These are phyloP conservation scores for Sebastes cheni DNA, from an alignment of 2,797 vertebrate genomes.

Conservation along the genomic window DNA sequence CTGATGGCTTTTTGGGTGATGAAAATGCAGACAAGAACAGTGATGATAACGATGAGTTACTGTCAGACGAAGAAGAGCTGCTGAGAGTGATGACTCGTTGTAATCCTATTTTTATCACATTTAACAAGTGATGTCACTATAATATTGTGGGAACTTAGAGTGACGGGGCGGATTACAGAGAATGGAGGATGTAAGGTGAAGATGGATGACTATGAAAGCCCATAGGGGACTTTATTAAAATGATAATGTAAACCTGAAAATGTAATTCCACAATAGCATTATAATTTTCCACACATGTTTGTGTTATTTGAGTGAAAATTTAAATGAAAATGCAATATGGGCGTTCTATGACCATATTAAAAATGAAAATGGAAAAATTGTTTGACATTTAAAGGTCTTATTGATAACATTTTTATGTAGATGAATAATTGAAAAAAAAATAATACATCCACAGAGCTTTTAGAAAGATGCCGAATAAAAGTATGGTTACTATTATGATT, in stretches of 20 bases:
- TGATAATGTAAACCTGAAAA: background rate
- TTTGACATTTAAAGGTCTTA: background rate
- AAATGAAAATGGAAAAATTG: background rate
- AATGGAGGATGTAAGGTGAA: slow-evolving; percentile 19
- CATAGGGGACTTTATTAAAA: background rate
- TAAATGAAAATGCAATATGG: too few species aligned
- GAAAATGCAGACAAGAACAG: slow-evolving; percentile 58
- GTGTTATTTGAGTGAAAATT: background rate
- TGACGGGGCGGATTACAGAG: background rate
- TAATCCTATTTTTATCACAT: slow-evolving; percentile 69
- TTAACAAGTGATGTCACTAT: slow-evolving; percentile 62
- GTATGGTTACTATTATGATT: too few species aligned
- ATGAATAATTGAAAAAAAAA: too few species aligned
- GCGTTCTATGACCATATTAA: background rate
- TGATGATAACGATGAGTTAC: slow-evolving; percentile 55
- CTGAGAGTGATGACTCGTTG: slow-evolving; percentile 66
- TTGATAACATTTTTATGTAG: too few species aligned
- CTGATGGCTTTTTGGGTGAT: slow-evolving; percentile 49
- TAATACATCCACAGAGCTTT: too few species aligned
- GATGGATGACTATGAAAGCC: slow-evolving; percentile 3
- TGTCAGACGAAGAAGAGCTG: slow-evolving; percentile 70
- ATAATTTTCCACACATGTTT: background rate
- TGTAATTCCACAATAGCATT: background rate
- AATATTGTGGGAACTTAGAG: slow-evolving; percentile 33
- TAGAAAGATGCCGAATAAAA: too few species aligned